Evolutionary conservation across 2,888 invertebrate species (phyloP).

Genomic region (Zonitis immaculata): DNA sequence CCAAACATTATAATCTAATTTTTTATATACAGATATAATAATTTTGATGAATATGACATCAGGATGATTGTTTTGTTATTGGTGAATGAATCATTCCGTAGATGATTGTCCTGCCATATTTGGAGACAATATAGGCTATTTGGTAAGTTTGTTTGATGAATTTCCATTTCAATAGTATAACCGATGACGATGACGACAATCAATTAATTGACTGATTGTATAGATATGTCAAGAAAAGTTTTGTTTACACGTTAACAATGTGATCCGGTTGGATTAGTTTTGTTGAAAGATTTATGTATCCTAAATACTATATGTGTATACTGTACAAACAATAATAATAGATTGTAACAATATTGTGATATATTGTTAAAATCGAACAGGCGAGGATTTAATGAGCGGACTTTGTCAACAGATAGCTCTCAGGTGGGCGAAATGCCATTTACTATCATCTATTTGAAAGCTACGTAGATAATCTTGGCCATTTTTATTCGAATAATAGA

Average conservation of each 20-base stretch:
- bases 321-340: background rate
- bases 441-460: background rate
- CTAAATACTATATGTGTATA: too few species aligned
- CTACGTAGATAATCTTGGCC: background rate
- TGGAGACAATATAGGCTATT: too few species aligned
- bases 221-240: too few species aligned
- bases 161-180: background rate
- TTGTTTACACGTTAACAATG: too few species aligned
- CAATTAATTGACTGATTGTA: background rate
- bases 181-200: background rate
- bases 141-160: background rate
- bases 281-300: background rate
- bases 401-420: background rate
- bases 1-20: too few species aligned
- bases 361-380: background rate
- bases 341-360: background rate
- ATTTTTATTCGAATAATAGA: background rate
- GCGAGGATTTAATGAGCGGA: background rate
- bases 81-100: too few species aligned
- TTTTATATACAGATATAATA: too few species aligned
- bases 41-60: too few species aligned
- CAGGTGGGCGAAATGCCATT: background rate
- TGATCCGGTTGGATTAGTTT: too few species aligned
- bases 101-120: too few species aligned
- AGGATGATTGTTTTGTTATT: too few species aligned